A percentile compares a stretch with the other conserved stretches of the same genome.
Conservation (phyloP, 2,113 vertebrate genomes). For the Chaenocephalus aceratus region DNA sequence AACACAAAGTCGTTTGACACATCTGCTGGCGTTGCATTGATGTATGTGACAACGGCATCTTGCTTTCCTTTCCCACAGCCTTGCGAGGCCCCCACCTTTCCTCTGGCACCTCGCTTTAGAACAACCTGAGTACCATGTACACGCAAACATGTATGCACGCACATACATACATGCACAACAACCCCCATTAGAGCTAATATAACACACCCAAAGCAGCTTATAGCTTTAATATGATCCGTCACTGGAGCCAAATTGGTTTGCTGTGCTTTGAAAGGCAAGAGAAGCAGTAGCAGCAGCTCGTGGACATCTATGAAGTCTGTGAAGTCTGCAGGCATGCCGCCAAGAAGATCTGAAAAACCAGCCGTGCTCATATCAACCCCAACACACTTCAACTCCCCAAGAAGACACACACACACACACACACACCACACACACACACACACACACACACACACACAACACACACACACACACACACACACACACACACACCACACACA, state of each 20-base stretch:
- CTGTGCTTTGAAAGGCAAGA: constrained; percentile 59
- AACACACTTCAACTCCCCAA: constrained; percentile 40
- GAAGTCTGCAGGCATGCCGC: constrained; percentile 56
- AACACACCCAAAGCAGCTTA: constrained; percentile 59
- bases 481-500: constrained; percentile 27
- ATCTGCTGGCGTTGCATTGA: constrained; percentile 74
- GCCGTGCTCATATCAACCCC: constrained; percentile 53
- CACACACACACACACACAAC: constrained; percentile 11
- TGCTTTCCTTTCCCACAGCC: constrained; percentile 75
- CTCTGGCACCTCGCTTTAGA: constrained; percentile 28
- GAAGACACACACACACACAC: constrained; percentile 34
- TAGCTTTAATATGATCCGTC: constrained; percentile 72
- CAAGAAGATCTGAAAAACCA: constrained; percentile 68
- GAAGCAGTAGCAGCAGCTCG: constrained; percentile 18
- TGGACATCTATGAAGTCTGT: constrained; percentile 48
- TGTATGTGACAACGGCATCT: constrained; percentile 71
- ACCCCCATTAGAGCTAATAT: constrained; percentile 51
- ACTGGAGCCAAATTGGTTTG: constrained; percentile 54
- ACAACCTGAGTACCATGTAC: constrained; percentile 40
- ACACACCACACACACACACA: constrained; percentile 30
- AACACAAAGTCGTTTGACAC: constrained; percentile 79
- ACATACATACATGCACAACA: constrained; percentile 41
- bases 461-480: constrained; percentile 25
- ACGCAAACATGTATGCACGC: constrained; percentile 29
- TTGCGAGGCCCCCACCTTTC: constrained; percentile 58